phyloP scores from a whole-genome alignment of 2,113 vertebrate genomes.

The Eonycteris spelaea region DNA sequence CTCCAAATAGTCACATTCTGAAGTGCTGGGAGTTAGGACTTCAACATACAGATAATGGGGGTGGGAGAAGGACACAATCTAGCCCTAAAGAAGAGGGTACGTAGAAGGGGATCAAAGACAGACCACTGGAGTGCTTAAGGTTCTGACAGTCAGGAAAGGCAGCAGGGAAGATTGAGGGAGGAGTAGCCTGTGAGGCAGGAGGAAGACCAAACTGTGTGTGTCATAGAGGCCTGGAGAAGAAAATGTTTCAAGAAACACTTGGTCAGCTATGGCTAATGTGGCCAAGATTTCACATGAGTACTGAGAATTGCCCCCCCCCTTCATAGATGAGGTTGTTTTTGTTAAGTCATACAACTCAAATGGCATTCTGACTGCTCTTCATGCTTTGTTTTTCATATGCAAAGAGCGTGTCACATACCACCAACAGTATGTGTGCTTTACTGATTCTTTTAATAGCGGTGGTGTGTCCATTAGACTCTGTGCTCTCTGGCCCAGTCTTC shows the following conservation, averaged over 20 bases:
- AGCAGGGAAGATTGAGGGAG: background rate
- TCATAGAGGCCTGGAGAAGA: background rate
- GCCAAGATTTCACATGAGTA: background rate
- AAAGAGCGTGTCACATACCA: background rate
- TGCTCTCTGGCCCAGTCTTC: background rate
- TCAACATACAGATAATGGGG: background rate
- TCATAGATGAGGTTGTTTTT: background rate
- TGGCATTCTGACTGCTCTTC: background rate
- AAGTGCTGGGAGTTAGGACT: background rate
- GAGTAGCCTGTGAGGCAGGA: background rate
- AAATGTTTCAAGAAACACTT: background rate
- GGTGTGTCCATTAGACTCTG: rapidly evolving
- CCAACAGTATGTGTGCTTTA: too few relatives aligned
- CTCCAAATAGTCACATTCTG: background rate
- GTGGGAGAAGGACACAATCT: too few relatives aligned
- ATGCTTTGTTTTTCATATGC: background rate
- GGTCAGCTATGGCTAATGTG: background rate
- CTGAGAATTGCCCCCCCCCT: background rate
- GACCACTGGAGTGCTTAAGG: background rate
- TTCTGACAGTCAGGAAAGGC: background rate
- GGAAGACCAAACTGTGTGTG: background rate
- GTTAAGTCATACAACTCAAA: background rate
- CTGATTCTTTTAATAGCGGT: background rate
- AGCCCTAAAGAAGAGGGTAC: background rate
- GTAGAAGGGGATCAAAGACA: background rate